Evolutionary conservation across 2,113 vertebrate species (phyloP), one percentile per base, ranked within the genome.

Genomic region (Orientallactaga bullata): DNA sequence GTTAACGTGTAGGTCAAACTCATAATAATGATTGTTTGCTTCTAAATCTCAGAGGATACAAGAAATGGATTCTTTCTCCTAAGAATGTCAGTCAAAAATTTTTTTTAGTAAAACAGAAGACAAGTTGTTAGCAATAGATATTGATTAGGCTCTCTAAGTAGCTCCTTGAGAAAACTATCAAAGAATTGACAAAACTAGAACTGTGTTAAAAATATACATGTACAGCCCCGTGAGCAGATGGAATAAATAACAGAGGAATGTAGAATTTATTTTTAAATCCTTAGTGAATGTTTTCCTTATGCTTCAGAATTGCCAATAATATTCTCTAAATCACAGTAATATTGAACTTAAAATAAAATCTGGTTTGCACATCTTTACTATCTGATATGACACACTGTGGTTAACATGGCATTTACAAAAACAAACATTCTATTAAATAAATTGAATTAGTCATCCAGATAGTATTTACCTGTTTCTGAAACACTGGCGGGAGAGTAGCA

Each of bases 261-360:
- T 89, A 95, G 89, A 95, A 95, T 89, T 85, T 89, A 55, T 88
- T 90, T 96, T 96, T 92, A n/a, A 91, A 92, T 39, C 0, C 0
- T 16, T 71, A 13, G 87, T 93, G 82, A 96, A 86, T 72, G 77
- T 79, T 97, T 96, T 93, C 92, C 66, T 91, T 60, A 58, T 85
- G 93, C 55, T 94, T 94, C 4, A 9, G 32, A 30, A 69, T 90
- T 69, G 55, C 95, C 90, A 95, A 69, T 89, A 84, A 15, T 82
- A 47, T 47, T 55, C 94, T 91, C 71, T 94, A 94, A 94, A 93
- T 96, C 87, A 88, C 35, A 93, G 72, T 90, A 98, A 96, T 94
- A 96, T 85, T 95, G 88, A 96, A 92, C 32, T 93, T 88, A 96
- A 97, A 96, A 96, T 96, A 91, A 97, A 95, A 93, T 95, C 63